Conservation (phyloP, 2,888 invertebrate species). For the Electrophaes corylata region DNA sequence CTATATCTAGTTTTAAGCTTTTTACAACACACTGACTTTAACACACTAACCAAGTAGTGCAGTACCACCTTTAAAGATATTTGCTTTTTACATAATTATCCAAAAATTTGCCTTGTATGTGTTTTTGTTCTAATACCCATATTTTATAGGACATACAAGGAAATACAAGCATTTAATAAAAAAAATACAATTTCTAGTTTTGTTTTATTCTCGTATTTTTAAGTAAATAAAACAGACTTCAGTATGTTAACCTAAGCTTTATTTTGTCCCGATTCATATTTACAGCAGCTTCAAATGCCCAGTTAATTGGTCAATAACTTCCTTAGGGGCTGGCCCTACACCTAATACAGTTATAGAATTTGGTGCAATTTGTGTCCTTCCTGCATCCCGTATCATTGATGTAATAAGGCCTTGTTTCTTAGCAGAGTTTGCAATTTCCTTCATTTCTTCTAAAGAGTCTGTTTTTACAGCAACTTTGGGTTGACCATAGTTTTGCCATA, state of each 20-base stretch:
- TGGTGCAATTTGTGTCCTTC: conserved; percentile 95
- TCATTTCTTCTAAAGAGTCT: conserved; percentile 90
- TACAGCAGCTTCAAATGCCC: conserved; percentile 94
- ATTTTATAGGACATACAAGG: too few species aligned
- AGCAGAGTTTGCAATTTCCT: conserved; percentile 88
- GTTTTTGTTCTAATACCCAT: too few species aligned
- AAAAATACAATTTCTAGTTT: too few species aligned
- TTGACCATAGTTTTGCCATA: conserved; percentile 89
- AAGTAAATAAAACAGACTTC: not conserved
- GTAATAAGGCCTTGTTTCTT: conserved; percentile 88
- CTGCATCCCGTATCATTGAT: conserved; percentile 94
- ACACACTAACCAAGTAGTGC: too few species aligned
- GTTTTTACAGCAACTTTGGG: conserved; percentile 94
- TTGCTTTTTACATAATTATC: too few species aligned
- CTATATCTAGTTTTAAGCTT: too few species aligned
- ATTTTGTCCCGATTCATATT: conserved; percentile 39
- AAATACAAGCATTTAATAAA: too few species aligned
- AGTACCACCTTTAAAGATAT: too few species aligned
- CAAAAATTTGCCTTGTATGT: too few species aligned
- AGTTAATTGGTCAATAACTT: conserved; percentile 91
- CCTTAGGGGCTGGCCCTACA: conserved; percentile 94
- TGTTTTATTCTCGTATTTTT: not conserved
- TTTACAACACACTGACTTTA: too few species aligned
- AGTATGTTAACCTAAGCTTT: not conserved
- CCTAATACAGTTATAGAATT: conserved; percentile 96